Conservation (phyloP, 2,797 vertebrate genomes). For the Halcyon badia region DNA sequence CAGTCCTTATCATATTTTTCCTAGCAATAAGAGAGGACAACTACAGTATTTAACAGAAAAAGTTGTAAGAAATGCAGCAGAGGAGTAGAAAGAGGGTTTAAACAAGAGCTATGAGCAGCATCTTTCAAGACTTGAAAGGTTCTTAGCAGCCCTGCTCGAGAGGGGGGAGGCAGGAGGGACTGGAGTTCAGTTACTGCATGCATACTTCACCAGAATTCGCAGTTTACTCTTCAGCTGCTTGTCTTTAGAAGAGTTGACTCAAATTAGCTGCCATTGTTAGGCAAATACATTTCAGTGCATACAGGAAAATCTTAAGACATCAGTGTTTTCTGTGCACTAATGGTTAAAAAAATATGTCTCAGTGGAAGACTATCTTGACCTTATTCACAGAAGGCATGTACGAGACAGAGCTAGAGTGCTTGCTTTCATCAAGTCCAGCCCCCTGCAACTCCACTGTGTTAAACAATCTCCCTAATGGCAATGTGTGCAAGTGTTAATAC, state of each 20-base stretch:
- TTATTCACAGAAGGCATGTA: not conserved
- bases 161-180: fast-evolving
- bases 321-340: not conserved
- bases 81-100: not conserved
- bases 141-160: not conserved
- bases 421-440: not conserved
- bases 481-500: fast-evolving
- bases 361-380: not conserved
- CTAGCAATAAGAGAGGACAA: not conserved
- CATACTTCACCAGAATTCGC: not conserved
- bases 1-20: not conserved
- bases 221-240: not conserved
- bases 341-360: not conserved
- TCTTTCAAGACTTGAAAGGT: not conserved
- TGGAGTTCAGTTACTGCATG: not conserved
- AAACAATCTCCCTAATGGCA: not conserved
- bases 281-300: not conserved
- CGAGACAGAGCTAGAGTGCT: not conserved
- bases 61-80: not conserved
- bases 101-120: not conserved
- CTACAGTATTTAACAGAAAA: not conserved
- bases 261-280: not conserved
- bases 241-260: not conserved
- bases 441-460: not conserved
- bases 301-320: not conserved